Base-by-base conservation (phyloP, 1,140 invertebrate genomes). In the Polypedilum vanderplanki region DNA sequence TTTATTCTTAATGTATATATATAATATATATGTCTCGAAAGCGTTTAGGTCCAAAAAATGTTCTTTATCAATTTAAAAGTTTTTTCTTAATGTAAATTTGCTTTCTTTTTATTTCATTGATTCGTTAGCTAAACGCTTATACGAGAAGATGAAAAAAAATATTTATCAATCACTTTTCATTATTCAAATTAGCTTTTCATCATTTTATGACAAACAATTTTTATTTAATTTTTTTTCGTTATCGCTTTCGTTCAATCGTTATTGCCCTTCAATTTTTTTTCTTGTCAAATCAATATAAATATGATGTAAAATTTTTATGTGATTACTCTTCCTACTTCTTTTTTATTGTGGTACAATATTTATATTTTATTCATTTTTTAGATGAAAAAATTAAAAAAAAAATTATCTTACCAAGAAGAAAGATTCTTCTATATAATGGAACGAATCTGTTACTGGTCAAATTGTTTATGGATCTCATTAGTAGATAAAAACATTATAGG, bases 1-100 rank as follows among this genome's bases (percentile, higher is more conserved):
- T 33, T 57, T 57, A n/a, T 57, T n/a, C 46, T 57, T 57, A 57
- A 57, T 57, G 46, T 57, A 57, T 57, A 57, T 57, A 57, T 57
- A 12, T 57, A 57, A 57, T 57, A 57, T 57, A 12, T 57, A 57
- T 33, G 24, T 57, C 46, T 57, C 46, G 46, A n/a, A 57, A 57
- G 46, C 46, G 46, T 57, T 57, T 57, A 57, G 46, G 7, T 57
- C 46, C 46, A 57, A 57, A 57, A 57, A 57, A 46, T 12, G 15
- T 46, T 9, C 15, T 9, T 57, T 9, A n/a, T 57, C 12, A 57
- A 57, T 33, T 33, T 33, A 33, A 33, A 33, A 33, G 24, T 33
- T 57, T 57, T 57, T 3, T 57, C 46, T 15, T 57, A 57, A 57
- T 57, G 46, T 4, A 57, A 57, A 57, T 57, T 57, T 57, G 12